Evolutionary conservation across 2,797 vertebrate species (phyloP).

Genomic region (Myotis planiceps): DNA sequence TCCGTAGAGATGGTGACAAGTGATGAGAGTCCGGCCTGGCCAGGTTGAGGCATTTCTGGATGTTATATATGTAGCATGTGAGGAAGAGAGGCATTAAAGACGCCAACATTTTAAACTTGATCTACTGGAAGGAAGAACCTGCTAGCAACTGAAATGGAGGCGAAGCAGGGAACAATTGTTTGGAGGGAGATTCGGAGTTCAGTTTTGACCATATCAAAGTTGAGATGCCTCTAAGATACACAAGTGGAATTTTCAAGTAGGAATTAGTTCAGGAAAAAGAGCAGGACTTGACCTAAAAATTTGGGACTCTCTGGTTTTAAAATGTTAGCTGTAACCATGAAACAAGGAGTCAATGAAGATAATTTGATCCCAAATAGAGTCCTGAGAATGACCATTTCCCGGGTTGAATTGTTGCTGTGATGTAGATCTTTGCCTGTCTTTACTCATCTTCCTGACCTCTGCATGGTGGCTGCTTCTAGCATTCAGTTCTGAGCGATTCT

Average conservation of each 20-base stretch:
- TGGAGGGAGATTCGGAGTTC: background rate
- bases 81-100: background rate
- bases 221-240: background rate
- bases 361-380: background rate
- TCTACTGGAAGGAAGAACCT: background rate
- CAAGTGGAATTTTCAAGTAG: background rate
- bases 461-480: background rate
- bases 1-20: background rate
- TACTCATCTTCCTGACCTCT: background rate
- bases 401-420: background rate
- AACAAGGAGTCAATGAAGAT: background rate
- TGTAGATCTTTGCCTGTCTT: background rate
- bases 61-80: background rate
- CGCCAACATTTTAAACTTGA: background rate
- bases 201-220: background rate
- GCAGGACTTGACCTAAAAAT: background rate
- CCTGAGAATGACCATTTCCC: background rate
- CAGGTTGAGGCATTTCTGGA: background rate
- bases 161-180: background rate
- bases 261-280: background rate
- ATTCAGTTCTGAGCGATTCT: background rate
- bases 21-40: background rate
- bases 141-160: background rate
- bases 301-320: background rate
- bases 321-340: background rate